Evolutionary conservation across 2,888 invertebrate genomes (phyloP).

Genomic region (Mactromeris polynyma): DNA sequence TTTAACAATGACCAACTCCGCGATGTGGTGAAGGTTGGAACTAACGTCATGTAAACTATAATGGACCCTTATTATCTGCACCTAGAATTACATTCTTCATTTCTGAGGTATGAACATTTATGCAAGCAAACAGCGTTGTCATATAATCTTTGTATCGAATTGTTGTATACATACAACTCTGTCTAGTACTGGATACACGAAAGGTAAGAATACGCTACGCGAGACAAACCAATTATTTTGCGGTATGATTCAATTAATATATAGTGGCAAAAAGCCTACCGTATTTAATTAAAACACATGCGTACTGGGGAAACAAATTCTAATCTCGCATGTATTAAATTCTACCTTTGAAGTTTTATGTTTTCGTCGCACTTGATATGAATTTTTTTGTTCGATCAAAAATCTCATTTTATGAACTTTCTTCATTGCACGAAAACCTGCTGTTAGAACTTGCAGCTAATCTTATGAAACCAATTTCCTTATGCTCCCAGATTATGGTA

Average conservation of each 20-base stretch:
- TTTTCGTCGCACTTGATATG: not conserved
- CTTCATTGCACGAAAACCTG: not conserved
- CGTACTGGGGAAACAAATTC: not conserved
- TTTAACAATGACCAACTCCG: too few relatives aligned
- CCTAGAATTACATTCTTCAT: too few relatives aligned
- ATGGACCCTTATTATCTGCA: too few relatives aligned
- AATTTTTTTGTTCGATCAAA: slow-evolving; percentile 4
- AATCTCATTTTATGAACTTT: not conserved
- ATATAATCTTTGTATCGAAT: too few relatives aligned
- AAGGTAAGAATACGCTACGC: not conserved
- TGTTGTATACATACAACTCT: not conserved
- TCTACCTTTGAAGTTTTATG: slow-evolving; percentile 12
- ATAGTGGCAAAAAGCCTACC: not conserved
- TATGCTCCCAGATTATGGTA: not conserved
- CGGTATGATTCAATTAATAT: slow-evolving; percentile 3
- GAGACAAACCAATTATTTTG: not conserved
- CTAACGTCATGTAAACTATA: too few relatives aligned
- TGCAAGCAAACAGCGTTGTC: too few relatives aligned
- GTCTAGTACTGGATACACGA: not conserved
- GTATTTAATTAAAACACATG: slow-evolving; percentile 12
- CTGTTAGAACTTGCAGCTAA: not conserved
- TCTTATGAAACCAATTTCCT: not conserved
- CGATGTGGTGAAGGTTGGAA: too few relatives aligned
- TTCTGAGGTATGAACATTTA: too few relatives aligned
- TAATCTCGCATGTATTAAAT: slow-evolving; percentile 10